Conservation (phyloP, 37 sponge, comb jelly and placozoan genomes). For the Beroe ovata region DNA sequence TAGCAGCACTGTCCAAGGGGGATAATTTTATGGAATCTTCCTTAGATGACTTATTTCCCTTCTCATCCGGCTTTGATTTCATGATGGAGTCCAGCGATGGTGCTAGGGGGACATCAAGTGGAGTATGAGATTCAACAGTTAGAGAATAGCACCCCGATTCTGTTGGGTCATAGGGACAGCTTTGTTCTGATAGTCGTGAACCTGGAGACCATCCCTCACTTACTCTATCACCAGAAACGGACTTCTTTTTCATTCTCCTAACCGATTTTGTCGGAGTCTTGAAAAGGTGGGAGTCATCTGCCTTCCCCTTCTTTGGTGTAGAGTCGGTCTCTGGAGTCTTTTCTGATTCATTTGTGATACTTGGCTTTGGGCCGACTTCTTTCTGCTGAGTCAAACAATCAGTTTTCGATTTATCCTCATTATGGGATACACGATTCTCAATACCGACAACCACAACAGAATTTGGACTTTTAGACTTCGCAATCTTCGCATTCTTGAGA, state of each 20-base stretch:
- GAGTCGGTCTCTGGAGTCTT: not conserved
- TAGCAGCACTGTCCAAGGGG: not conserved
- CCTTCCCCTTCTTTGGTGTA: slow-evolving; percentile 30
- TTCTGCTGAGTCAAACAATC: not conserved
- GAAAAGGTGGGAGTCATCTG: slow-evolving; percentile 29
- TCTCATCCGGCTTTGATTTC: not conserved
- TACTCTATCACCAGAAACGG: slow-evolving; percentile 7
- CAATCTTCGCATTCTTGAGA: not conserved
- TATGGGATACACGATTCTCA: not conserved
- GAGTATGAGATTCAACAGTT: not conserved
- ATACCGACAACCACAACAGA: not conserved
- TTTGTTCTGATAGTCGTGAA: not conserved
- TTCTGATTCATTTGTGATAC: not conserved
- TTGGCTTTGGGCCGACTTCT: not conserved
- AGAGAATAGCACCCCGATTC: slow-evolving; percentile 56
- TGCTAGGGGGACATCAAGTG: slow-evolving; percentile 4
- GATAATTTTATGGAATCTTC: not conserved
- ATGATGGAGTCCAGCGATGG: slow-evolving; percentile 18
- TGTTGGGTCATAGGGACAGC: slow-evolving; percentile 63
- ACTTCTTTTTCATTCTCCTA: slow-evolving; percentile 22
- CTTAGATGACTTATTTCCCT: not conserved
- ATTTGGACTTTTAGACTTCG: not conserved
- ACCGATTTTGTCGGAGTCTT: slow-evolving; percentile 34
- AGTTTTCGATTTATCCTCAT: not conserved
- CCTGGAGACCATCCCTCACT: slow-evolving; percentile 50